Evolutionary conservation across 2,888 invertebrate species (phyloP).

Genomic region (Lasioglossum marginatum): DNA sequence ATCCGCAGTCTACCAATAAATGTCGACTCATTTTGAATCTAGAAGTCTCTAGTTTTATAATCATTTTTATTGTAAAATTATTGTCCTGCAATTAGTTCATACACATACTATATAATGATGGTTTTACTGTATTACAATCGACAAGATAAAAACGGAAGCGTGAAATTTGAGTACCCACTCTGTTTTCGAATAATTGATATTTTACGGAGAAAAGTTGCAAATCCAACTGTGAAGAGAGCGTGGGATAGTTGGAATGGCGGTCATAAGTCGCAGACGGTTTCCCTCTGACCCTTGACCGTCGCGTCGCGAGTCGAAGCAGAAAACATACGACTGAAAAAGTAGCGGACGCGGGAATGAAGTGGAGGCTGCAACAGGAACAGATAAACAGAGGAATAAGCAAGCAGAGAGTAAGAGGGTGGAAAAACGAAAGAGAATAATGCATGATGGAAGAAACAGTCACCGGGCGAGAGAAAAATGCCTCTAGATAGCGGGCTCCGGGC

Average conservation of each 20-base stretch:
- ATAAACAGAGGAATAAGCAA: conserved; percentile 30
- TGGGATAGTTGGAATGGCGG: neutral
- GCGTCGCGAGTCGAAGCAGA: neutral
- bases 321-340: neutral
- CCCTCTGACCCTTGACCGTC: conserved; percentile 7
- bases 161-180: neutral
- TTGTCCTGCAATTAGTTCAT: neutral
- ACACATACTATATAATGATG: neutral
- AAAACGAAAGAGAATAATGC: conserved; percentile 42
- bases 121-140: neutral
- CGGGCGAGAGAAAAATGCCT: conserved; percentile 37
- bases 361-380: neutral
- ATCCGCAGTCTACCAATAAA: too few species aligned
- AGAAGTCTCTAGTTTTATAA: too few species aligned
- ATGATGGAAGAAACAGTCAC: conserved; percentile 10
- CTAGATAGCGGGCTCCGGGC: conserved; percentile 11
- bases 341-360: neutral
- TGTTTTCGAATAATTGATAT: neutral
- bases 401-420: neutral
- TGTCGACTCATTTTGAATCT: too few species aligned
- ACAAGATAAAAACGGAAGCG: neutral
- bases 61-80: neutral
- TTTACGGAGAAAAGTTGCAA: neutral
- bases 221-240: neutral
- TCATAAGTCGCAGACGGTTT: conserved; percentile 22